These are phyloP conservation scores for Puntigrus tetrazona DNA, from an alignment of 2,113 vertebrate genomes.

Conservation along the genomic window DNA sequence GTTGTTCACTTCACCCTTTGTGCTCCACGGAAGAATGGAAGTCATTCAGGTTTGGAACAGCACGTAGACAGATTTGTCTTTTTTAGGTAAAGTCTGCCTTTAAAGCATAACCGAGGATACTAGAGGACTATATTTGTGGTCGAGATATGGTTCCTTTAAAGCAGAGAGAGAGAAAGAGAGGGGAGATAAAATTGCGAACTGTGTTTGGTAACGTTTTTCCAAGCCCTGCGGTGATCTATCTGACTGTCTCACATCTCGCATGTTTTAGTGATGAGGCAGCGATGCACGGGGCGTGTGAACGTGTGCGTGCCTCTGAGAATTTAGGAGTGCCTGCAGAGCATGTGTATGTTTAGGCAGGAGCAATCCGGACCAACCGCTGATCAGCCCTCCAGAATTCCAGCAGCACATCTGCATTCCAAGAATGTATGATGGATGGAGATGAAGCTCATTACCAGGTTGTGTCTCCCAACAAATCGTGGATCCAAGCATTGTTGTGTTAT, in stretches of 20 bases:
- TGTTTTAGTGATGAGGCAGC: slow-evolving; percentile 57
- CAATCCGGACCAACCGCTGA: slow-evolving; percentile 16
- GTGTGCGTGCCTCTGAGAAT: slow-evolving; percentile 13
- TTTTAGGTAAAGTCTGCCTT: not conserved
- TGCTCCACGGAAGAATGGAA: not conserved
- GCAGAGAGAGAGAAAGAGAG: slow-evolving; percentile 15
- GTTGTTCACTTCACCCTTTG: not conserved
- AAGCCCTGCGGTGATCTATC: slow-evolving; percentile 42
- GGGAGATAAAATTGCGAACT: slow-evolving; percentile 36
- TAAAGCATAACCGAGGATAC: not conserved
- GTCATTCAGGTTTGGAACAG: not conserved
- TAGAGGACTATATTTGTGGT: not conserved
- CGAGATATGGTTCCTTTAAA: slow-evolving; percentile 13
- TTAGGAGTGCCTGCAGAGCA: not conserved
- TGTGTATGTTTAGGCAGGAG: slow-evolving; percentile 32
- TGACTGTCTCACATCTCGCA: slow-evolving; percentile 45
- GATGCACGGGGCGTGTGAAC: slow-evolving; percentile 32
- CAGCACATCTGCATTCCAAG: slow-evolving; percentile 2
- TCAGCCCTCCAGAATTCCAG: not conserved
- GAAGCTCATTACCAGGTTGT: not conserved
- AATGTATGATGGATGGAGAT: not conserved
- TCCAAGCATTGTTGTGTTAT: not conserved
- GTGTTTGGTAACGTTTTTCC: slow-evolving; percentile 45
- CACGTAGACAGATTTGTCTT: not conserved
- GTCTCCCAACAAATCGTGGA: not conserved